phyloP scores from a whole-genome alignment of 1,140 invertebrate species.

The Eueides isabella region DNA sequence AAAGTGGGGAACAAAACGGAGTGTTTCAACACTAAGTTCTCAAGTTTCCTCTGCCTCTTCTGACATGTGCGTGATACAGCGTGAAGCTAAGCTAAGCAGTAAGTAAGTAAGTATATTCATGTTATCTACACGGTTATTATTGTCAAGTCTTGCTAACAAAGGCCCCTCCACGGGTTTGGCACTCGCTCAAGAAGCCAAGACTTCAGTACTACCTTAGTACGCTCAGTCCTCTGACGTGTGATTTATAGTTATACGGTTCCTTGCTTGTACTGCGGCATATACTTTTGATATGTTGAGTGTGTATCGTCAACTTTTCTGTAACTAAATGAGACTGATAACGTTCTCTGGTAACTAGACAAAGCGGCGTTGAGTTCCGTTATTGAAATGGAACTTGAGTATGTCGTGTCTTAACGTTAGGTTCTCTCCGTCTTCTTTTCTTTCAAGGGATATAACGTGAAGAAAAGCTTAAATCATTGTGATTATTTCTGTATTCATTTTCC shows the following conservation, averaged over 20 bases:
- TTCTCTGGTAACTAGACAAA: too few species aligned
- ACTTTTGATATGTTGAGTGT: neutral
- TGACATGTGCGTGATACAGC: too few species aligned
- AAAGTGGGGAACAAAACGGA: neutral
- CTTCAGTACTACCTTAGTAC: neutral
- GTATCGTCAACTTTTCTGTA: neutral
- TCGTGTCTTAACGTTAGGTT: too few species aligned
- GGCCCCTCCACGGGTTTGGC: neutral
- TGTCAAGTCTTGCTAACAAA: slow-evolving; percentile 5
- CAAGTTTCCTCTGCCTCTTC: neutral
- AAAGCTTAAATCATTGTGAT: too few species aligned
- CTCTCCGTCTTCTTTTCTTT: too few species aligned
- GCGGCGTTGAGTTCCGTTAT: too few species aligned
- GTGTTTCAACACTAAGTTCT: neutral
- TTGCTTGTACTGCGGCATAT: neutral
- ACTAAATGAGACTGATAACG: too few species aligned
- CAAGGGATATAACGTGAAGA: too few species aligned
- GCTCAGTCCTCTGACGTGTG: neutral
- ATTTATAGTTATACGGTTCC: slow-evolving; percentile 1
- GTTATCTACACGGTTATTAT: neutral
- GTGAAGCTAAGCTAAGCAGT: too few species aligned
- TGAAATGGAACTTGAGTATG: too few species aligned
- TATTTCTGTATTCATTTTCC: too few species aligned
- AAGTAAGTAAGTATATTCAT: too few species aligned
- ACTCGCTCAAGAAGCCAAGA: slow-evolving; percentile 4